A percentile compares a stretch with the other conserved stretches of the same genome.
These are phyloP conservation scores for Chaenogobius annularis DNA, from an alignment of 2,113 vertebrate genomes.

Conservation along the genomic window DNA sequence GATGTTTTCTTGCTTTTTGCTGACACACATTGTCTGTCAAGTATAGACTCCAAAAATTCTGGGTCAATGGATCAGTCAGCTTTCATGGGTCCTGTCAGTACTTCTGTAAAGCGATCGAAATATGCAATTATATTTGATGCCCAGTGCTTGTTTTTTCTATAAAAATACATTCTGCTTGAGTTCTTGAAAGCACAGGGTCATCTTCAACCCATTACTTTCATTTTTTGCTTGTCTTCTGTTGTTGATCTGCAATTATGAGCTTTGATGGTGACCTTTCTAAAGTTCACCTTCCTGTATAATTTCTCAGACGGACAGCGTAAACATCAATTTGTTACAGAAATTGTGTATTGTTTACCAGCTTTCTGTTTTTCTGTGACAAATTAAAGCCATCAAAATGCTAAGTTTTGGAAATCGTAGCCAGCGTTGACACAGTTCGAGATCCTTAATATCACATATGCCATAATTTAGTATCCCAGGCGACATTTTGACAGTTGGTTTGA, in stretches of 20 bases:
- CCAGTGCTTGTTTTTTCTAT: not conserved
- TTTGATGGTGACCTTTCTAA: conserved; percentile 47
- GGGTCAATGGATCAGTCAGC: conserved; percentile 1
- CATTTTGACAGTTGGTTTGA: conserved; percentile 47
- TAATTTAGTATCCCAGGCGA: conserved; percentile 56
- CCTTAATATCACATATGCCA: conserved; percentile 35
- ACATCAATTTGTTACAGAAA: conserved; percentile 43
- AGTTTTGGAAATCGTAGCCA: conserved; percentile 44
- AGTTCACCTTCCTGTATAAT: conserved; percentile 32
- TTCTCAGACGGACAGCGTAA: conserved; percentile 26
- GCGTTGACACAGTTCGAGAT: conserved; percentile 42
- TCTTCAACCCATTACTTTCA: conserved; percentile 2
- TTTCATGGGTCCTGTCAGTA: not conserved
- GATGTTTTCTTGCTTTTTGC: conserved; percentile 12
- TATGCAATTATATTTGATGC: not conserved
- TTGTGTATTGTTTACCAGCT: conserved; percentile 25
- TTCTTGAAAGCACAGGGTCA: conserved; percentile 5
- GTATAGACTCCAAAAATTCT: not conserved
- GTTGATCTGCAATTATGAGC: conserved; percentile 24
- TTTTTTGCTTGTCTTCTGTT: conserved; percentile 25
- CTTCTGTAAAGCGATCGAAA: not conserved
- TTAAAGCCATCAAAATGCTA: conserved; percentile 43
- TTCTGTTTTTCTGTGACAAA: conserved; percentile 45
- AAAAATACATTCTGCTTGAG: not conserved
- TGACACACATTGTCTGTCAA: not conserved